phyloP scores from a whole-genome alignment of 2,113 vertebrate species.

The Dasyornis broadbenti region DNA sequence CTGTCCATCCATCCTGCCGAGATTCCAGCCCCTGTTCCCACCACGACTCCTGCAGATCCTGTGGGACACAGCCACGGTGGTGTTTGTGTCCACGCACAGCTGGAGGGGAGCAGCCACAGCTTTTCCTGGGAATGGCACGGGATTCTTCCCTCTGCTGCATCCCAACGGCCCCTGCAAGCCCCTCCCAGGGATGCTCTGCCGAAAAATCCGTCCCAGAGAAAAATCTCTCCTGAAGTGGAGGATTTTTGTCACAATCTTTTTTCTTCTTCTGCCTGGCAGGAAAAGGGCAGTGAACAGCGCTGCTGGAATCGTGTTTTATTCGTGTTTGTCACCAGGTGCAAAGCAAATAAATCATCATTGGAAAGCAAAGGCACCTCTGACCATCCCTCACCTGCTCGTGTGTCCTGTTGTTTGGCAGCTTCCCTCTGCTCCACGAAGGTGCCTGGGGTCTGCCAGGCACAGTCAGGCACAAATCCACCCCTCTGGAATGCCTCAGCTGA shows the following conservation, averaged over 20 bases:
- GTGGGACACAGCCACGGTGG: background rate
- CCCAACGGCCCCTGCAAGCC: fast-evolving
- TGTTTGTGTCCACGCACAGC: fast-evolving
- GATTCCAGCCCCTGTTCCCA: background rate
- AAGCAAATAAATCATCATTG: background rate
- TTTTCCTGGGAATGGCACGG: background rate
- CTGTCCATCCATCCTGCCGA: background rate
- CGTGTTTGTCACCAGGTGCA: background rate
- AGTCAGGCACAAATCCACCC: background rate
- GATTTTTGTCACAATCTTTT: background rate
- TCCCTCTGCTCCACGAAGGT: background rate
- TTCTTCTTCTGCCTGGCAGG: background rate
- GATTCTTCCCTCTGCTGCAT: background rate
- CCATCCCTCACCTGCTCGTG: background rate
- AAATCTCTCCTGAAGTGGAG: background rate
- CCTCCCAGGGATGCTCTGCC: background rate
- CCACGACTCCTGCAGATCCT: fast-evolving
- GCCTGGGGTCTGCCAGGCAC: background rate
- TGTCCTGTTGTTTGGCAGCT: background rate
- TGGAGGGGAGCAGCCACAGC: background rate
- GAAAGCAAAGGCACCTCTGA: background rate
- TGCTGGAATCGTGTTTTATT: background rate
- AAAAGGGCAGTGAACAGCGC: background rate
- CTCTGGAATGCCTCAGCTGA: background rate
- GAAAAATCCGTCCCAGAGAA: background rate